Evolutionary conservation across 2,888 invertebrate genomes (phyloP), one percentile per base, ranked within the genome.

Genomic region (Allacma fusca): DNA sequence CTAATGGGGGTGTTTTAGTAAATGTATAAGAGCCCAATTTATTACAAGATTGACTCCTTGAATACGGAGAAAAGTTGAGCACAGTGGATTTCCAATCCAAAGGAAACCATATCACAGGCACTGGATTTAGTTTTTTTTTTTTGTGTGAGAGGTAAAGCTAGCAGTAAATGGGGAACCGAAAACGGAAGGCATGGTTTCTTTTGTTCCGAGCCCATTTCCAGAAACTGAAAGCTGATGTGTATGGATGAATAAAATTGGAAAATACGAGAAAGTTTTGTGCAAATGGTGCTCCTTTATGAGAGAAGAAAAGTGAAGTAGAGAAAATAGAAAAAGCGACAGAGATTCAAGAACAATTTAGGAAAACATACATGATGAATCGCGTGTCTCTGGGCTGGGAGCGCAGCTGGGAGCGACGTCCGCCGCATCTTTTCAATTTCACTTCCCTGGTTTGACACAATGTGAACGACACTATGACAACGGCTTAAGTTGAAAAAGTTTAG

Each of bases 341-440:
- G 21, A 24, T 59, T 72, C 16, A 43, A 70, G 13, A 50, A 67
- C 28, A 26, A 67, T 24, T 44, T 26, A 50, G 28, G 24, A 68
- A 4, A 28, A 75, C 84, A 77, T 81, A 84, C 83, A 75, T 83
- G 82, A 79, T 81, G 83, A 78, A 81, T 24, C 43, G 59, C 59
- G 64, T 78, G 74, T 50, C 80, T 75, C 64, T 80, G 83, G 28
- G 78, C 81, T 23, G 84, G 82, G 43, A 82, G 82, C 64, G 82
- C 82, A 65, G 83, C 84, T 70, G 84, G 84, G 23, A 84, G 82
- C 40, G 84, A 84, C 24, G 83, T 84, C 70, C 84, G 80, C 76
- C 84, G 78, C 84, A 84, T 84, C 69, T 82, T 83, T 76, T 75
- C 75, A 71, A 80, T 75, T 68, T 57, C 74, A 65, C 65, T 59